phyloP scores from a whole-genome alignment of 2,888 invertebrate species.

The Cephus rjabovi region DNA sequence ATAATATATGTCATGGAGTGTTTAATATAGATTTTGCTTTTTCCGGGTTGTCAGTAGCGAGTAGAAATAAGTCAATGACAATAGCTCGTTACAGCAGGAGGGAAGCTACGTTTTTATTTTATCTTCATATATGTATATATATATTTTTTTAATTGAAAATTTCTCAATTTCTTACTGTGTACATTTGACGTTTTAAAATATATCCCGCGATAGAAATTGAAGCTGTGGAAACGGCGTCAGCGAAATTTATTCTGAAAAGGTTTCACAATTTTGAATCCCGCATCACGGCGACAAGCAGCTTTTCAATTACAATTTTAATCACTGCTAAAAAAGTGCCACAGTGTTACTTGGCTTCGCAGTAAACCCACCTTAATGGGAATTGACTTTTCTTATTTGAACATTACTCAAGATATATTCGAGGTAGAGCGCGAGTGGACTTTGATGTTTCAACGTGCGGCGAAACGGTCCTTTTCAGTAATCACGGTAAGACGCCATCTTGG shows the following conservation, averaged over 20 bases:
- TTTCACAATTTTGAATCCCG: background rate
- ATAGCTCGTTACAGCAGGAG: background rate
- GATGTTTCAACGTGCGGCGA: background rate
- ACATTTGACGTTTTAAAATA: background rate
- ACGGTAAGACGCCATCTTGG: background rate
- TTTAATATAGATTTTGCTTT: background rate
- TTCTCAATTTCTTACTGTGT: background rate
- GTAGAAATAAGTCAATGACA: background rate
- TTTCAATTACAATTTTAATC: slow-evolving; percentile 20
- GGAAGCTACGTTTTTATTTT: background rate
- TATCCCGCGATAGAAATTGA: background rate
- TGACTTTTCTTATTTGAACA: slow-evolving; percentile 20
- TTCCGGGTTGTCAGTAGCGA: background rate
- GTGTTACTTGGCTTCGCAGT: slow-evolving; percentile 1
- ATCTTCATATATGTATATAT: background rate
- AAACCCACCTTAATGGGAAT: slow-evolving; percentile 18
- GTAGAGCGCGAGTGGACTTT: background rate
- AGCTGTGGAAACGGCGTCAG: background rate
- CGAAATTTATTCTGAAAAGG: background rate
- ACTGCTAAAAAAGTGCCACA: slow-evolving; percentile 6
- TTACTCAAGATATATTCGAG: slow-evolving; percentile 3
- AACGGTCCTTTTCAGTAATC: background rate
- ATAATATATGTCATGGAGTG: background rate
- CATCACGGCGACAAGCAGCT: background rate
- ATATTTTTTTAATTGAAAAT: background rate